Evolutionary conservation across 2,888 invertebrate species (phyloP).

Genomic region (Andrena fulva): DNA sequence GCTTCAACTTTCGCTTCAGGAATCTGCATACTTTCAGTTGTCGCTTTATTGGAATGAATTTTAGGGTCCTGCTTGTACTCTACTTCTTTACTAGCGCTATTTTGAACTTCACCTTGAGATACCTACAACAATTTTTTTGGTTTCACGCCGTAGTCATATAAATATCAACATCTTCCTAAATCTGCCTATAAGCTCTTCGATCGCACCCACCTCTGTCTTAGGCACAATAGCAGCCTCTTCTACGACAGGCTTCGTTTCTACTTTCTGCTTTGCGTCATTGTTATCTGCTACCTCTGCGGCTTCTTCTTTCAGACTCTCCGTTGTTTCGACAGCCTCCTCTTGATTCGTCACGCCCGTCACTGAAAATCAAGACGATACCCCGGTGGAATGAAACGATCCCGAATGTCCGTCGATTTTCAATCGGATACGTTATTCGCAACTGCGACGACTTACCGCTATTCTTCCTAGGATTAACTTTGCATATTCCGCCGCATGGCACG

Average conservation of each 20-base stretch:
- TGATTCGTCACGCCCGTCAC: conserved; percentile 68
- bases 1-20: conserved; percentile 85
- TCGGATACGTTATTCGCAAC: background rate
- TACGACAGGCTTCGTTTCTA: conserved; percentile 55
- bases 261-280: conserved; percentile 70
- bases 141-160: background rate
- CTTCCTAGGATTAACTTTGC: conserved; percentile 77
- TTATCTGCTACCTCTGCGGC: conserved; percentile 67
- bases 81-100: conserved; percentile 57
- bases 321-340: conserved; percentile 74
- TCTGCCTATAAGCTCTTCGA: background rate
- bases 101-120: conserved; percentile 43
- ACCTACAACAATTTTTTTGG: conserved; percentile 32
- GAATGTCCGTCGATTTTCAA: background rate
- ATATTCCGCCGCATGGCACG: conserved; percentile 79
- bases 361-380: conserved; percentile 12
- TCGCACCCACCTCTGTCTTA: conserved; percentile 63
- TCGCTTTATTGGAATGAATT: conserved; percentile 78
- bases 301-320: conserved; percentile 77
- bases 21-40: conserved; percentile 82
- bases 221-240: conserved; percentile 53
- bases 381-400: background rate
- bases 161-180: background rate
- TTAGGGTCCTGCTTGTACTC: conserved; percentile 64
- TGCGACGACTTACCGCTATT: conserved; percentile 71